Base-by-base conservation (phyloP, 2,113 vertebrate genomes). In the Thalassarche chlororhynchos region DNA sequence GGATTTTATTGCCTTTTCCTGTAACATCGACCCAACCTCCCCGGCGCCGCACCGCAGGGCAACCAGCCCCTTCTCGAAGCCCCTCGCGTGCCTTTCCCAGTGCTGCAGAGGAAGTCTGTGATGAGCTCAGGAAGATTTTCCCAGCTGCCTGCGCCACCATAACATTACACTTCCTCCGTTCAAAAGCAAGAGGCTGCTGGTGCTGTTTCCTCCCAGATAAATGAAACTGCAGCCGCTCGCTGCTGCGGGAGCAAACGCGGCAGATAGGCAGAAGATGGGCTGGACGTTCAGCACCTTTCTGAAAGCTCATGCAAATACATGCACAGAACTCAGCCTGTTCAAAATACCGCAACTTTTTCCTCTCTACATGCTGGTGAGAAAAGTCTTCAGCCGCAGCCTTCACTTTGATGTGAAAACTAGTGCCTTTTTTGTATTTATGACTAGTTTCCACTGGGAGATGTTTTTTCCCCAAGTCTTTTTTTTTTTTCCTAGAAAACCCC, bases 11-110 rank as follows among this genome's bases (percentile, higher is more conserved):
- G 74, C 65, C 70, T 91, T 65, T 93, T 87, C 87, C 91, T 76
- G 57, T 20, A 55, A 60, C 20, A 46, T 14, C 0, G 0, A 80
- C 24, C 32, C 17, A 12, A 25, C 40, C 34, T 0, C 26, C 32
- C 34, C 0, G 0, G 57, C 0, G 0, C 34, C 7, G 2, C 47
- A 34, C 1, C 0, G 4, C 61, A 55, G n/a, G 38, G 65, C 81
- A 74, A 52, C 38, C 9, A 3, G 78, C 42, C 36, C 54, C 68
- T 83, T 28, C 83, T 46, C 0, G 0, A 72, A 90, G 75, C 8
- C 52, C 36, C 29, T 68, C 5, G 20, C 0, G 0, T 4, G 47
- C 57, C 28, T 38, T 90, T 94, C 92, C 84, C 81, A 36, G 6
- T 10, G 69, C 78, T 46, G 70, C 81, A 91, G 61, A 96, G 95